phyloP scores from a whole-genome alignment of 2,797 vertebrate genomes.

The Stomatorhinus walkeri region DNA sequence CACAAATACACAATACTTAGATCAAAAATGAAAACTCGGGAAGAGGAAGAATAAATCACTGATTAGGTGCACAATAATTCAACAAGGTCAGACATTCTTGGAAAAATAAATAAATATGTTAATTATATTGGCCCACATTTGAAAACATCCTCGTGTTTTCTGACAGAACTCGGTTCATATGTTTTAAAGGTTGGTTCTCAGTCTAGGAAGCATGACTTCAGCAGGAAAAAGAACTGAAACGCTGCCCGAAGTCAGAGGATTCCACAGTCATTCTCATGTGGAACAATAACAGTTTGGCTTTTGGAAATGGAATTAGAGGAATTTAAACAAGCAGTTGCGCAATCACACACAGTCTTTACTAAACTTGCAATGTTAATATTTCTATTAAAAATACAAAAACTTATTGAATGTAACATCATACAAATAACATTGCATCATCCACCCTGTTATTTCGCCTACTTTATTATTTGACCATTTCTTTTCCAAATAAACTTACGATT shows the following conservation, averaged over 20 bases:
- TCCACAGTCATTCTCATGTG: not conserved
- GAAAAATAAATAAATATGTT: not conserved
- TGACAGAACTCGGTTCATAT: not conserved
- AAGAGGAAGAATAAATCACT: not conserved
- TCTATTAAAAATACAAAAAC: not conserved
- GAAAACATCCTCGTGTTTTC: not conserved
- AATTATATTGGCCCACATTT: not conserved
- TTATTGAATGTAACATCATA: not conserved
- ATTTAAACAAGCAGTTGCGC: not conserved
- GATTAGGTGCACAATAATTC: not conserved
- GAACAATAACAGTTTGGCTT: not conserved
- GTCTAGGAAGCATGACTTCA: not conserved
- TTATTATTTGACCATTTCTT: not conserved
- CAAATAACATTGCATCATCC: not conserved
- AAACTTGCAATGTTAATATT: not conserved
- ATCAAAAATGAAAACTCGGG: not conserved
- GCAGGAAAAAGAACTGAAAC: not conserved
- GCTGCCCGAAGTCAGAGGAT: not conserved
- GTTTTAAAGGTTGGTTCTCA: not conserved
- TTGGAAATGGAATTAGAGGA: not conserved
- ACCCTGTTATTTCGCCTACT: not conserved
- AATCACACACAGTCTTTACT: not conserved
- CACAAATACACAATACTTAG: not conserved
- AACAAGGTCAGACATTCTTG: not conserved
- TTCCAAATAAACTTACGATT: not conserved